Conservation (phyloP, 2,797 vertebrate genomes). For the Cygnus olor region DNA sequence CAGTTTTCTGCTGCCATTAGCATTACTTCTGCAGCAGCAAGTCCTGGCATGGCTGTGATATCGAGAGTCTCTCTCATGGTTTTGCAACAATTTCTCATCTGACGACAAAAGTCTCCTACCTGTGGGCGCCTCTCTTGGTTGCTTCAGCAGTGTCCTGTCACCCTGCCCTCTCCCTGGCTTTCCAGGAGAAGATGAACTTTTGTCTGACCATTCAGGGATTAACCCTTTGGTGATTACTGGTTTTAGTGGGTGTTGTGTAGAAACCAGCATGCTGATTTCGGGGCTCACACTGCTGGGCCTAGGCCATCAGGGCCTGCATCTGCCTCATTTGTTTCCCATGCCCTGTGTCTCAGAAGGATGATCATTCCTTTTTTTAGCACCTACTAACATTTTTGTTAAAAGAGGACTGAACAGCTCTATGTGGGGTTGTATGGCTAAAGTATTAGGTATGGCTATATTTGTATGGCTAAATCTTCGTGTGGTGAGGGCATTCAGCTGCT, state of each 20-base stretch:
- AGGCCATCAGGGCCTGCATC: neutral
- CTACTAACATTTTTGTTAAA: neutral
- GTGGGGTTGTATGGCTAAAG: neutral
- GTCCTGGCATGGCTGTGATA: neutral
- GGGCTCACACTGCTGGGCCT: fast-evolving
- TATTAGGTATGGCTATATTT: too few species aligned
- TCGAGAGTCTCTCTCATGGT: neutral
- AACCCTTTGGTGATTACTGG: neutral
- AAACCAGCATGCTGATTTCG: neutral
- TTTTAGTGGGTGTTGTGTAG: neutral
- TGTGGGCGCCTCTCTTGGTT: neutral
- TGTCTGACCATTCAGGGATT: neutral
- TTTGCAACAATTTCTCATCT: neutral
- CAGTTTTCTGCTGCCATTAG: neutral
- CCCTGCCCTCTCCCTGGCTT: neutral
- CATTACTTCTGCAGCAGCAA: neutral
- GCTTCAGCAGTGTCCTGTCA: neutral
- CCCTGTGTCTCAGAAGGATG: neutral
- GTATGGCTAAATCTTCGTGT: neutral
- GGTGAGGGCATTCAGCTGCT: neutral
- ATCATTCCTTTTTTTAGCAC: neutral
- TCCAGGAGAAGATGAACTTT: neutral
- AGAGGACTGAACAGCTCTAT: neutral
- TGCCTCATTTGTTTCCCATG: neutral
- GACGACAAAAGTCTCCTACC: neutral